phyloP scores from a whole-genome alignment of 2,797 vertebrate genomes.

The Micrastur ruficollis region DNA sequence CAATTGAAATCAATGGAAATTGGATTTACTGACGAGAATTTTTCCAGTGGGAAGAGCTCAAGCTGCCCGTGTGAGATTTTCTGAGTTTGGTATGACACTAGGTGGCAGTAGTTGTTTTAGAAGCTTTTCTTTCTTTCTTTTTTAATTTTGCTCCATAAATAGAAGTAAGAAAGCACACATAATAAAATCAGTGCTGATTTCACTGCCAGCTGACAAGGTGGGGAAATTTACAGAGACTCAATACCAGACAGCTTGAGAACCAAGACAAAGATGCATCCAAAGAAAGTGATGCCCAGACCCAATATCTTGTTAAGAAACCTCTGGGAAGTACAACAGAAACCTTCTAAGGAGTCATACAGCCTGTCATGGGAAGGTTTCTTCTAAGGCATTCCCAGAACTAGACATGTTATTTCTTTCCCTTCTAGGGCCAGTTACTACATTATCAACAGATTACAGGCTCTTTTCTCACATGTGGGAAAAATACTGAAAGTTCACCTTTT shows the following conservation, averaged over 20 bases:
- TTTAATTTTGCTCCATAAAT: neutral
- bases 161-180: neutral
- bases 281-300: neutral
- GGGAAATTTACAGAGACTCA: neutral
- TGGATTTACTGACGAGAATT: neutral
- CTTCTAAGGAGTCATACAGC: neutral
- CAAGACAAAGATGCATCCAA: neutral
- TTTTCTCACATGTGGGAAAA: neutral
- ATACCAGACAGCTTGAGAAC: neutral
- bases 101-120: conserved; percentile 49
- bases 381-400: neutral
- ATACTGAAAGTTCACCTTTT: neutral
- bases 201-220: neutral
- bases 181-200: neutral
- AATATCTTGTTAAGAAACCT: neutral
- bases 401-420: neutral
- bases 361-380: neutral
- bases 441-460: neutral
- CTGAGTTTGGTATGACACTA: neutral
- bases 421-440: neutral
- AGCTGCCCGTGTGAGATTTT: neutral
- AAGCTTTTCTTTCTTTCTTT: neutral
- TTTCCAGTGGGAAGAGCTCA: neutral
- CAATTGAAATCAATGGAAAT: neutral
- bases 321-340: neutral